Percentiles rank a stretch among this genome's conserved stretches.
These are phyloP conservation scores for Lepidurus couesii DNA, from an alignment of 1,140 invertebrate genomes.

Conservation along the genomic window DNA sequence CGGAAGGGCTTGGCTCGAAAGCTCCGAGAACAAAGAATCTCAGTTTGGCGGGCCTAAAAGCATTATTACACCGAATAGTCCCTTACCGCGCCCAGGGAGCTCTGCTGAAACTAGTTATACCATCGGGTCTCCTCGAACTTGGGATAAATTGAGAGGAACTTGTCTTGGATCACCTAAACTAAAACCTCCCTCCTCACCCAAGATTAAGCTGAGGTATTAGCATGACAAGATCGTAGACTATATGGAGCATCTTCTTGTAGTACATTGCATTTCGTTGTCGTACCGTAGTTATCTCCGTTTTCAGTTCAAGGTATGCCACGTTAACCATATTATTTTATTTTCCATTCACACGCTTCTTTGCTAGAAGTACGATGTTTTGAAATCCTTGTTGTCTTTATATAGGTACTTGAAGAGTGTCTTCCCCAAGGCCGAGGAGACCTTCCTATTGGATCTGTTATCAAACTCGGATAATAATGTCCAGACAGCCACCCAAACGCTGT, in stretches of 20 bases:
- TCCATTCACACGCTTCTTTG: background rate
- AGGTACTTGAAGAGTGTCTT: conserved; percentile 87
- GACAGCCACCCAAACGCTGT: conserved; percentile 69
- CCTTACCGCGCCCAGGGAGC: background rate
- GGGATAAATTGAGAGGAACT: background rate
- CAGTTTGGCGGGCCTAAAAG: background rate
- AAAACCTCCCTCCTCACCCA: conserved; percentile 70
- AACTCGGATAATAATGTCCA: conserved; percentile 75
- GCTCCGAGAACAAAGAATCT: background rate
- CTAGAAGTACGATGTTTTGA: conserved; percentile 24
- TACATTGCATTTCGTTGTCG: conserved; percentile 31
- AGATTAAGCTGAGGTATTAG: conserved; percentile 80
- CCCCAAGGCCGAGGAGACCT: conserved; percentile 82
- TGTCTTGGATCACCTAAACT: conserved; percentile 13
- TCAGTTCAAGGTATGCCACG: conserved; percentile 25
- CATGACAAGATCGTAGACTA: conserved; percentile 40
- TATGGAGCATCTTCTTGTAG: conserved; percentile 32
- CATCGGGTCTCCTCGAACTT: background rate
- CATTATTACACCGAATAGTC: background rate
- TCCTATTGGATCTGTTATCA: conserved; percentile 68
- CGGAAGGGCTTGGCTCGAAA: background rate
- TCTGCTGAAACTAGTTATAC: background rate
- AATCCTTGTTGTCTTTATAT: conserved; percentile 39
- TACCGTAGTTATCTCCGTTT: background rate
- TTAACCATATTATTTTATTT: conserved; percentile 26